Conservation (phyloP, 1,140 invertebrate genomes). For the Macrosteles quadrilineatus region DNA sequence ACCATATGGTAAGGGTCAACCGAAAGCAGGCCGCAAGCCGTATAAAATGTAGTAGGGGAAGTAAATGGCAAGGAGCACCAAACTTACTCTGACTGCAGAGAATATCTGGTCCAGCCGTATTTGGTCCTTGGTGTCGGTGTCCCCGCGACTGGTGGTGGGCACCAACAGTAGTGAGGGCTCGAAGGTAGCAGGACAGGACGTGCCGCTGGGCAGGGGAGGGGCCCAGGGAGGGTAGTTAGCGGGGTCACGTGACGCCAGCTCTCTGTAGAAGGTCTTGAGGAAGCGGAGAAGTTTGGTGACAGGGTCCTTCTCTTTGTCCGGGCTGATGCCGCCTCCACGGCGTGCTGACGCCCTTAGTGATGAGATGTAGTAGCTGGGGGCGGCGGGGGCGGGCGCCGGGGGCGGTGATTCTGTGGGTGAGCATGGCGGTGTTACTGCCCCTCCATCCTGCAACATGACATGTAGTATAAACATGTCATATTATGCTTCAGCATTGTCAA, state of each 20-base stretch:
- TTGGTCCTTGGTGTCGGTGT: conserved; percentile 36
- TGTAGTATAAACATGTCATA: too few relatives aligned
- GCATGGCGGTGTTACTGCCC: conserved; percentile 24
- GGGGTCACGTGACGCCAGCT: conserved; percentile 51
- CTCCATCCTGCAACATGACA: conserved; percentile 25
- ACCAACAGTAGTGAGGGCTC: conserved; percentile 53
- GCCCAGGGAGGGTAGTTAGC: conserved; percentile 52
- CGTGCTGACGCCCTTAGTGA: conserved; percentile 50
- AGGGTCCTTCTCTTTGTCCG: conserved; percentile 51
- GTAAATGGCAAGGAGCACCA: too few relatives aligned
- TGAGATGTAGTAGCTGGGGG: conserved; percentile 47
- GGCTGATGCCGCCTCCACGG: conserved; percentile 44
- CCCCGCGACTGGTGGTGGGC: conserved; percentile 46
- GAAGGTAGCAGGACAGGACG: conserved; percentile 52
- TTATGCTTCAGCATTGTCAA: too few relatives aligned
- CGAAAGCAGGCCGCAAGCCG: too few relatives aligned
- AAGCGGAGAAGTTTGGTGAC: conserved; percentile 51
- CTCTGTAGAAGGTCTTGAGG: conserved; percentile 52
- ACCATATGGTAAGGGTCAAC: too few relatives aligned
- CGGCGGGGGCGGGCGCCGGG: conserved; percentile 14
- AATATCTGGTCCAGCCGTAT: conserved; percentile 54
- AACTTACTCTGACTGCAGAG: conserved; percentile 51
- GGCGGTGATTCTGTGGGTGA: conserved; percentile 31
- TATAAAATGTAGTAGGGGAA: too few relatives aligned
- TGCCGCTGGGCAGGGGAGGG: conserved; percentile 50